phyloP scores from a whole-genome alignment of 2,888 invertebrate genomes.

The Folsomia candida region DNA sequence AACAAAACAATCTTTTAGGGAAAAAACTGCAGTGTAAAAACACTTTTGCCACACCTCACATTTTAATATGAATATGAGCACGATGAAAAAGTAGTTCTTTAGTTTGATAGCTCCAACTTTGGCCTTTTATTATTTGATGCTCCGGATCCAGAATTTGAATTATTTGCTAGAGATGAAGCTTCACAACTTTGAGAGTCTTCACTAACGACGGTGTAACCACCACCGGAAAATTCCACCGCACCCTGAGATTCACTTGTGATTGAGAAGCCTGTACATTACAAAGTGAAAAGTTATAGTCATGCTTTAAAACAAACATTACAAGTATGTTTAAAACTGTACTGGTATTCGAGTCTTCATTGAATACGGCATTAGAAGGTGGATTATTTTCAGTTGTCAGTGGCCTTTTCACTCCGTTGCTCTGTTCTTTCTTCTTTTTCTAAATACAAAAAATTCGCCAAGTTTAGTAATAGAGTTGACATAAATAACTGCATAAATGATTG shows the following conservation, averaged over 20 bases:
- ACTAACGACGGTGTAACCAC: slow-evolving; percentile 27
- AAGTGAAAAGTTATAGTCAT: slow-evolving; percentile 3
- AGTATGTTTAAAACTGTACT: slow-evolving; percentile 61
- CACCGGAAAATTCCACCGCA: slow-evolving; percentile 57
- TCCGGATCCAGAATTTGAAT: slow-evolving; percentile 6
- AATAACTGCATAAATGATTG: not conserved
- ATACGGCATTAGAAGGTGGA: slow-evolving; percentile 73
- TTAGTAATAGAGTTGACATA: not conserved
- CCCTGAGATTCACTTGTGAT: slow-evolving; percentile 88
- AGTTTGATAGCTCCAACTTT: slow-evolving; percentile 17
- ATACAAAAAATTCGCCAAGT: slow-evolving; percentile 5
- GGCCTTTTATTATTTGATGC: slow-evolving; percentile 11
- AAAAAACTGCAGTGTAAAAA: no score
- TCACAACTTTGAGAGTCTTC: slow-evolving; percentile 48
- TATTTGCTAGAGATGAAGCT: slow-evolving; percentile 32
- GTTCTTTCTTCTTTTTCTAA: slow-evolving; percentile 65
- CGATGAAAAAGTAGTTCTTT: no score
- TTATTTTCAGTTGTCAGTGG: slow-evolving; percentile 57
- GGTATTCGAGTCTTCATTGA: slow-evolving; percentile 79
- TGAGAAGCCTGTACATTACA: slow-evolving; percentile 74
- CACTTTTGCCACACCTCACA: no score
- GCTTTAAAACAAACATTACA: not conserved
- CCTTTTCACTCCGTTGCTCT: slow-evolving; percentile 48
- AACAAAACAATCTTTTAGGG: no score
- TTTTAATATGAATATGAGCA: no score